Evolutionary conservation across 2,888 invertebrate genomes (phyloP), one percentile per base, ranked within the genome.

Genomic region (Andrena minutula): DNA sequence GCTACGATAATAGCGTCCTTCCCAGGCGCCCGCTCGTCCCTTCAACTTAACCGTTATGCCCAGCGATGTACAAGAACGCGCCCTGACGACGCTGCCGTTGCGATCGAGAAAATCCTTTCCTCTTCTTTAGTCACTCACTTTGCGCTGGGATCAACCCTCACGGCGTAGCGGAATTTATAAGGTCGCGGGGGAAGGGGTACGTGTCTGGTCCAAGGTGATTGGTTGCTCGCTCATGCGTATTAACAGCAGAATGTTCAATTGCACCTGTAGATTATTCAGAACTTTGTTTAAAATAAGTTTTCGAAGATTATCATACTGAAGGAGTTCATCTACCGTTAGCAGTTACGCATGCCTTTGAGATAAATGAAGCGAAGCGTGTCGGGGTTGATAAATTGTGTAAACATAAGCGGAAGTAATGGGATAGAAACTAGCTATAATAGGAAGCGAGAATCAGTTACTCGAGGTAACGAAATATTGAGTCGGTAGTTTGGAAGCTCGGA

Each of bases 1-100:
- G 88, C 87, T 88, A 90, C 89, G 89, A 88, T 92, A 92, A 92
- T 91, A 84, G 90, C 87, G 83, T 87, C 88, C 85, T 83, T 89
- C 82, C 23, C 89, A 86, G 85, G 86, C 91, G 86, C 83, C 85
- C 89, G 88, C 86, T 85, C 89, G 87, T 90, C 89, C 86, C 88
- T 85, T 84, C 86, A 86, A 87, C 86, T 90, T 90, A 89, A 89
- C 86, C 91, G 86, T 84, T 79, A 81, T 87, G 86, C 83, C 87
- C 88, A 85, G 87, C 89, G 87, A 89, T 88, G 90, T 87, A 88
- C 82, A 86, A 89, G 90, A 80, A 89, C 75, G 71, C 85, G 83
- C 86, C 81, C 85, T 75, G 75, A 84, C 83, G 82, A 65, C 71
- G 68, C 78, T 65, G 72, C 73, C 8, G 56, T 26, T 77, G 68